These are phyloP conservation scores for Strigamia maritima DNA, from an alignment of 2,888 invertebrate species.

Conservation along the genomic window DNA sequence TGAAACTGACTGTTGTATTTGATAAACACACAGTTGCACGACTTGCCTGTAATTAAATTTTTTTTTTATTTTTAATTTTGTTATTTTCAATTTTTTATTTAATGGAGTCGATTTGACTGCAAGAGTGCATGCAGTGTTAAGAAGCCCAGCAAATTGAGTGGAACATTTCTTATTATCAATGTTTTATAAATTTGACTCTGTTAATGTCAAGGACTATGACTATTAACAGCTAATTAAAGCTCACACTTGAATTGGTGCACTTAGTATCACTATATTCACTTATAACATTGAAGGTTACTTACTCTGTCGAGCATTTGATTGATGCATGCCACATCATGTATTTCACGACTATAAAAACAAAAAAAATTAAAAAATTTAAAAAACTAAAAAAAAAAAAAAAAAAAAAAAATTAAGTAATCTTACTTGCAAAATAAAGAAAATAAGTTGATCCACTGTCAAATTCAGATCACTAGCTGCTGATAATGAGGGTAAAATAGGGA, in stretches of 20 bases:
- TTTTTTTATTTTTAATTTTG: no score
- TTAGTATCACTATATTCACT: no score
- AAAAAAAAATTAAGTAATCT: neutral
- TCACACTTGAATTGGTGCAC: no score
- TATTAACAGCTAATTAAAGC: no score
- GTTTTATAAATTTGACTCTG: neutral
- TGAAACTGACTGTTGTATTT: neutral
- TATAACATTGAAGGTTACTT: neutral
- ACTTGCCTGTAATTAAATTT: neutral
- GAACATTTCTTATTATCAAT: neutral
- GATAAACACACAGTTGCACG: neutral
- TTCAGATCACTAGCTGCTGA: neutral
- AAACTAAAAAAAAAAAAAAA: neutral
- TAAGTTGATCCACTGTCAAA: constrained; percentile 3
- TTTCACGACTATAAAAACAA: neutral
- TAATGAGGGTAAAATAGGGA: neutral
- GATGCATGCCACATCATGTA: neutral
- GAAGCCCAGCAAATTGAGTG: no score
- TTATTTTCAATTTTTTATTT: no score
- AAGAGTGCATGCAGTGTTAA: no score
- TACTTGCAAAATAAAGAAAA: neutral
- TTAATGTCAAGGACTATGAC: neutral
- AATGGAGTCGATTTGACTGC: no score
- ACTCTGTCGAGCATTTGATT: constrained; percentile 13
- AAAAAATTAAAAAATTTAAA: neutral